Conservation (phyloP, 2,888 invertebrate species). For the Sepioteuthis lessoniana region DNA sequence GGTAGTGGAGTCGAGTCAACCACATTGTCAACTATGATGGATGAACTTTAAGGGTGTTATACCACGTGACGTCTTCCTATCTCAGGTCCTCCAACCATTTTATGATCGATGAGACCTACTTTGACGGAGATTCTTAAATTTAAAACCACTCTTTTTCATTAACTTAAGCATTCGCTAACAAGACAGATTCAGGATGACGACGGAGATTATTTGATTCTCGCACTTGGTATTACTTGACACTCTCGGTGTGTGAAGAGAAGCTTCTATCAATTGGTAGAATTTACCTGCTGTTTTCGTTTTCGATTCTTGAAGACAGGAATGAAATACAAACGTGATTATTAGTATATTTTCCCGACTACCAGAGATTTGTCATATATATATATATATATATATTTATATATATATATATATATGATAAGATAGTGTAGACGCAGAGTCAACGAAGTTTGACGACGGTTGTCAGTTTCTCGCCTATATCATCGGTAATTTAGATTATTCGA, state of each 20-base stretch:
- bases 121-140: neutral
- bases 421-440: too few species aligned
- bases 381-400: neutral
- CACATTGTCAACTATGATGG: neutral
- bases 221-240: neutral
- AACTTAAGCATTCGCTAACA: neutral
- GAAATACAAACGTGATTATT: neutral
- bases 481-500: too few species aligned
- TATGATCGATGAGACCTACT: conserved; percentile 7
- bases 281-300: neutral
- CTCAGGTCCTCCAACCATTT: neutral
- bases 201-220: neutral
- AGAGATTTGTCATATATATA: neutral
- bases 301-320: neutral
- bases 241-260: neutral
- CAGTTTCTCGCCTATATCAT: too few species aligned
- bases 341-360: neutral
- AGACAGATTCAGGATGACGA: neutral
- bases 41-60: neutral
- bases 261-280: neutral
- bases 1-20: neutral
- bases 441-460: too few species aligned
- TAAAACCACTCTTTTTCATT: conserved; percentile 33
- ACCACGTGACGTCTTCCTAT: neutral
- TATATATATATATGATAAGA: neutral